Evolutionary conservation across 2,113 vertebrate genomes (phyloP), one percentile per base, ranked within the genome.

Genomic region (Cryptoleucopteryx plumbea): DNA sequence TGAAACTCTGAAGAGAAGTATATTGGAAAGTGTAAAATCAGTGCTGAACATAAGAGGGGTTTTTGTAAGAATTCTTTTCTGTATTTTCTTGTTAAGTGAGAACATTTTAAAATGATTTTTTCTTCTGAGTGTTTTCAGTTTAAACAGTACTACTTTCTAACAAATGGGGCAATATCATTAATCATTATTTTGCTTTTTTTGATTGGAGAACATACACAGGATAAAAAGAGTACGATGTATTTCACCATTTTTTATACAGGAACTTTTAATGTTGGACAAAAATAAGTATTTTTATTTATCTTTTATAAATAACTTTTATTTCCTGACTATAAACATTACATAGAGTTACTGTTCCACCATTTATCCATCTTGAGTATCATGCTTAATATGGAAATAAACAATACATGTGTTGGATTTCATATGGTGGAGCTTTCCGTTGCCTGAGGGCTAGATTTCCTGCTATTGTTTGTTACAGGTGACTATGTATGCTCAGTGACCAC

Each of bases 241-340:
- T 90, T 85, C 10, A 27, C 8, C 1, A 47, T 9, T 40, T 85
- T 84, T 80, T 47, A 16, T n/a, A 32, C 17, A 50, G 50, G 73
- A 93, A 50, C 43, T 34, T 66, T 19, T 55, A 62, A 36, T 34
- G 23, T 50, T 62, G 23, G 58, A 66, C 25, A 77, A 78, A 83
- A 42, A 16, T 6, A 70, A 10, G 5, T 36, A 23, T 2, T 61
- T 86, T 55, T 43, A 45, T 83, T 82, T 70, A 81, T 21, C 27
- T 81, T 86, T 91, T 91, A 59, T 91, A 91, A 94, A 81, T 84
- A 95, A 17, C 26, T 94, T 89, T 91, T 84, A 82, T 95, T 96
- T 97, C 83, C 86, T 86, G 47, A 9, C 21, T 96, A 25, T 52
- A 87, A 92, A 71, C 52, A 63, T 43, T 61, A 43, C 59, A 25